Percentiles rank a stretch among this genome's conserved stretches.
Conservation (phyloP, 2,797 vertebrate species). For the Trachurus trachurus region DNA sequence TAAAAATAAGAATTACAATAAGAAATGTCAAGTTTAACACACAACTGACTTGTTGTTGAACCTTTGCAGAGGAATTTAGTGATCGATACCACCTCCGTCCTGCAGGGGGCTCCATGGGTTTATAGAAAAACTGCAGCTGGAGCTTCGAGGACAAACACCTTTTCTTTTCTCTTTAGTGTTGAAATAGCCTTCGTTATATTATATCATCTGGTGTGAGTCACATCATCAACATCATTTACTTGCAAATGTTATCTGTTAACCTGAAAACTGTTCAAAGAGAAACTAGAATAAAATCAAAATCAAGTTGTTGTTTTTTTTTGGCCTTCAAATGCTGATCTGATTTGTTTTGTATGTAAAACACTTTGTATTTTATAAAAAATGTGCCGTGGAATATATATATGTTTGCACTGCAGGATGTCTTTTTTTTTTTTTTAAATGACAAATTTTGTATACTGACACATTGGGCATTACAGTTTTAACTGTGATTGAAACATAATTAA, state of each 20-base stretch:
- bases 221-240: neutral
- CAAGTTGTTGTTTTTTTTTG: conserved; percentile 5
- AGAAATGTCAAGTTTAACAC: neutral
- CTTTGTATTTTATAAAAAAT: conserved; percentile 40
- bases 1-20: too few species aligned
- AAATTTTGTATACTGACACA: conserved; percentile 35
- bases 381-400: conserved; percentile 14
- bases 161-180: neutral
- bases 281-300: neutral
- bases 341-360: conserved; percentile 42
- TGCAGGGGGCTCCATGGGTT: conserved; percentile 24
- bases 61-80: neutral
- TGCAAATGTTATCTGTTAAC: neutral
- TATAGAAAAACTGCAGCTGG: neutral
- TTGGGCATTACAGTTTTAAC: conserved; percentile 14
- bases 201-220: neutral
- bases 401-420: conserved; percentile 35
- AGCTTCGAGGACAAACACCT: too few species aligned
- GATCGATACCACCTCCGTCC: neutral
- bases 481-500: conserved; percentile 34
- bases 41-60: neutral
- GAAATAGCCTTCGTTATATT: neutral
- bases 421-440: conserved; percentile 9
- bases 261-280: neutral
- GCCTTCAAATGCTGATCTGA: conserved; percentile 43